phyloP scores from a whole-genome alignment of 2,113 vertebrate genomes.

The Ctenomys sociabilis region DNA sequence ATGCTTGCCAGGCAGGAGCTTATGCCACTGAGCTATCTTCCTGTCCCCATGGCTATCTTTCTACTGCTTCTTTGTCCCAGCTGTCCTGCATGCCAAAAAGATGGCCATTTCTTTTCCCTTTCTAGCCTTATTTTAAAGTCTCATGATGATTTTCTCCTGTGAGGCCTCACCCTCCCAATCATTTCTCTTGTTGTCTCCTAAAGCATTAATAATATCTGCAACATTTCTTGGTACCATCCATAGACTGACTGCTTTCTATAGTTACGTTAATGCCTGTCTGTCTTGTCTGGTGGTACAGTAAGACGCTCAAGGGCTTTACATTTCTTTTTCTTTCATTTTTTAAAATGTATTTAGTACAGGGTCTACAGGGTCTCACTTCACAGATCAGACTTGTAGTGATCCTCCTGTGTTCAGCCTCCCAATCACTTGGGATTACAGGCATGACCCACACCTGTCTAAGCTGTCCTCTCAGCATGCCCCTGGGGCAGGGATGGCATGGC shows the following conservation, averaged over 20 bases:
- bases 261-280: constrained; percentile 48
- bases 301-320: constrained; percentile 40
- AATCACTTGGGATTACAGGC: no score
- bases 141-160: background rate
- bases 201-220: constrained; percentile 27
- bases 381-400: no score
- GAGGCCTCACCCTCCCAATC: background rate
- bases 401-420: no score
- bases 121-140: background rate
- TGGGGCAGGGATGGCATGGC: no score
- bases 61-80: background rate
- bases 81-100: background rate
- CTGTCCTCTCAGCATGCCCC: no score
- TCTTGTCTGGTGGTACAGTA: background rate
- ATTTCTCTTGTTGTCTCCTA: background rate
- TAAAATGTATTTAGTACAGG: no score
- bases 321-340: constrained; percentile 23
- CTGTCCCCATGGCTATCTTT: background rate
- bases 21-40: no score
- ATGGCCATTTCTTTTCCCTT: background rate
- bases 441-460: no score
- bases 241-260: background rate
- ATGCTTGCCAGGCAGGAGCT: no score
- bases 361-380: no score
- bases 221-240: constrained; percentile 32